A percentile compares a stretch with the other conserved stretches of the same genome.
Conservation (phyloP, 2,113 vertebrate species). For the Oxyruncus cristatus region DNA sequence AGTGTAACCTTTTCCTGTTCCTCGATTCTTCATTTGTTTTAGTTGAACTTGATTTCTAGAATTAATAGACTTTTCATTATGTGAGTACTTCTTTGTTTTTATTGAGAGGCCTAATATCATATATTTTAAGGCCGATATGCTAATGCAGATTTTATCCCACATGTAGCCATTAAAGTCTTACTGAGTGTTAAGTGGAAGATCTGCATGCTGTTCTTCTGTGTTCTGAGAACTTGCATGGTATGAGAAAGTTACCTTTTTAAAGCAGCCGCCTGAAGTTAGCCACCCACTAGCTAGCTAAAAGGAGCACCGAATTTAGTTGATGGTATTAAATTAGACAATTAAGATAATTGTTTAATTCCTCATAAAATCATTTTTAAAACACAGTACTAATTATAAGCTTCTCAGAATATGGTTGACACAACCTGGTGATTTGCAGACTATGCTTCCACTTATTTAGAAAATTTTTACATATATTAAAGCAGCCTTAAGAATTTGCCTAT, state of each 20-base stretch:
- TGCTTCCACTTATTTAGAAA: not conserved
- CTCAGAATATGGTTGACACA: not conserved
- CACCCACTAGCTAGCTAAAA: not conserved
- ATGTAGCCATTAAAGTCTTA: not conserved
- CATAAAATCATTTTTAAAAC: not conserved
- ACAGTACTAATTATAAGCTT: not conserved
- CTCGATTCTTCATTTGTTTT: not conserved
- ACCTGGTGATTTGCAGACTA: not conserved
- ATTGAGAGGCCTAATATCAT: not conserved
- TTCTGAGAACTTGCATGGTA: not conserved
- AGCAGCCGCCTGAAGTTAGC: not conserved
- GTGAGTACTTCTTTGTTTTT: not conserved
- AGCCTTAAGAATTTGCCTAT: not conserved
- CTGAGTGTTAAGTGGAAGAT: not conserved
- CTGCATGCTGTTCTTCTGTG: not conserved
- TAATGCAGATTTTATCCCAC: not conserved
- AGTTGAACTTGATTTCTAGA: not conserved
- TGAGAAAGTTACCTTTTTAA: not conserved
- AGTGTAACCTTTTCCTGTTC: not conserved
- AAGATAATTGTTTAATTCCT: not conserved
- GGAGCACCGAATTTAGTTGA: not conserved
- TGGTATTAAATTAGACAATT: not conserved
- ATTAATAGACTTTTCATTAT: not conserved
- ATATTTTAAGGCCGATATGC: not conserved
- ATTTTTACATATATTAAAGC: not conserved